phyloP scores from a whole-genome alignment of 2,797 vertebrate genomes.

The Mormyrops attenuatus region DNA sequence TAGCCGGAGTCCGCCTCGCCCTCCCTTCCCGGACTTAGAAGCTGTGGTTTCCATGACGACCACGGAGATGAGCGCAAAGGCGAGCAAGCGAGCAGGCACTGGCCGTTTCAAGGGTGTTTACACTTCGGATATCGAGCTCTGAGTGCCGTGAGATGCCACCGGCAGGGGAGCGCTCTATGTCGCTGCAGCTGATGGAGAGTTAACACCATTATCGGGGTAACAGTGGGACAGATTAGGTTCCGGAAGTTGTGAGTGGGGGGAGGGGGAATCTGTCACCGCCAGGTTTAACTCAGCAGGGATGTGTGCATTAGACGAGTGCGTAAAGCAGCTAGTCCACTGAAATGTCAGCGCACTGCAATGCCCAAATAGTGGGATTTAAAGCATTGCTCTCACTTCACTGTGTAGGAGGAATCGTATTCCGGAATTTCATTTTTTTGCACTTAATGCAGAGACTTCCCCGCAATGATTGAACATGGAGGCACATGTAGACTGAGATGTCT shows the following conservation, averaged over 20 bases:
- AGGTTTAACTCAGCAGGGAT: background rate
- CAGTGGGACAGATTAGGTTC: background rate
- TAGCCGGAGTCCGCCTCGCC: background rate
- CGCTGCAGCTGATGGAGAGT: background rate
- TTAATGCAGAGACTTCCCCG: background rate
- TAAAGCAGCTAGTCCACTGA: background rate
- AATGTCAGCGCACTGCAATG: background rate
- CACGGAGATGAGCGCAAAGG: background rate
- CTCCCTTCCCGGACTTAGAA: background rate
- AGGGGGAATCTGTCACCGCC: background rate
- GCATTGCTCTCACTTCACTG: background rate
- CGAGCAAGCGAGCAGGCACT: background rate
- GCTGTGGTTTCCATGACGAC: slow-evolving; percentile 9
- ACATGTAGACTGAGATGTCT: background rate
- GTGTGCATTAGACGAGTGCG: background rate
- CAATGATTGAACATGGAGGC: background rate
- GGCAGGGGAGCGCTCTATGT: background rate
- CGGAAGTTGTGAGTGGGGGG: background rate
- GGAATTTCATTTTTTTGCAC: background rate
- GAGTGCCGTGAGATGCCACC: background rate
- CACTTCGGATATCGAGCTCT: background rate
- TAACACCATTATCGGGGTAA: background rate
- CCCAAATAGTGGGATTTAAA: background rate
- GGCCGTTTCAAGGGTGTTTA: background rate
- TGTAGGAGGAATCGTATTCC: background rate